A percentile compares a stretch with the other conserved stretches of the same genome.
These are phyloP conservation scores for Chamaetylas fuelleborni DNA, from an alignment of 2,113 vertebrate genomes.

Conservation along the genomic window DNA sequence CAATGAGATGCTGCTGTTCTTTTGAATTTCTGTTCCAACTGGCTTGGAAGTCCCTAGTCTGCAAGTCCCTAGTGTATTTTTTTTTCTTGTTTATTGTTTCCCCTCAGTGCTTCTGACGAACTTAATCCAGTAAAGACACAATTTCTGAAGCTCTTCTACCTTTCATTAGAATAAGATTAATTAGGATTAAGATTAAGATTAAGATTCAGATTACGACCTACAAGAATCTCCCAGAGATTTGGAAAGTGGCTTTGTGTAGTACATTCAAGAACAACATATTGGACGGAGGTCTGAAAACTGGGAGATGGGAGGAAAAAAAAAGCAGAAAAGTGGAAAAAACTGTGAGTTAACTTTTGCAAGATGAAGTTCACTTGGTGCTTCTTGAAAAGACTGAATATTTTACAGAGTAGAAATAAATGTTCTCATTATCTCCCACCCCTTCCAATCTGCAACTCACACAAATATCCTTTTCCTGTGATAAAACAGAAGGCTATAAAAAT, in stretches of 20 bases:
- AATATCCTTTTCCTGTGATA: not conserved
- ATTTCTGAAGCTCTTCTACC: not conserved
- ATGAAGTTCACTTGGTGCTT: not conserved
- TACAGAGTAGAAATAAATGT: not conserved
- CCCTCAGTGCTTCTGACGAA: not conserved
- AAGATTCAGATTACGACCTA: not conserved
- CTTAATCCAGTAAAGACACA: not conserved
- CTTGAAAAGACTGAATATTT: not conserved
- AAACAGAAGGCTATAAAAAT: not conserved
- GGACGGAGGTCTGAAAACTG: not conserved
- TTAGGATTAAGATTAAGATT: not conserved
- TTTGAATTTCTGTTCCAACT: not conserved
- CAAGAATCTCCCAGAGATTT: not conserved
- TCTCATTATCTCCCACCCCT: not conserved
- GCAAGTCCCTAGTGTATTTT: not conserved
- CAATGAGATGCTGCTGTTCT: not conserved
- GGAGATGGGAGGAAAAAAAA: not conserved
- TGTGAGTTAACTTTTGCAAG: not conserved
- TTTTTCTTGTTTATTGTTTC: not conserved
- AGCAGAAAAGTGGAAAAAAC: accelerated
- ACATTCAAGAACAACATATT: not conserved
- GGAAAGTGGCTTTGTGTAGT: not conserved
- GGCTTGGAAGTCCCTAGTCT: too few relatives aligned
- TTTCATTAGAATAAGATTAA: not conserved
- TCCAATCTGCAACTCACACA: not conserved